Conservation (phyloP, 2,888 invertebrate genomes). For the Rhagonycha lutea region DNA sequence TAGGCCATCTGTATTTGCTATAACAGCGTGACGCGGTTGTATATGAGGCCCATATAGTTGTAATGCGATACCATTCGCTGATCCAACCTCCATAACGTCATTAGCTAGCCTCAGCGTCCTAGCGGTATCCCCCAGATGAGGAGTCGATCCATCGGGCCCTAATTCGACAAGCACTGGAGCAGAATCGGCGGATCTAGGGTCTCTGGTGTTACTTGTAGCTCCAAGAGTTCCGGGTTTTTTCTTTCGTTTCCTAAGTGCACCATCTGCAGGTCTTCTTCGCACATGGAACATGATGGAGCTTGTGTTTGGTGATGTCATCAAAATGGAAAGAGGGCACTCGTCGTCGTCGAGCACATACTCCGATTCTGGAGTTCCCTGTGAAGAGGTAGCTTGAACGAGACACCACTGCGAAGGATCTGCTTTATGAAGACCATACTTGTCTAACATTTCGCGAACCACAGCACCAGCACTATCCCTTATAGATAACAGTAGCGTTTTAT, state of each 20-base stretch:
- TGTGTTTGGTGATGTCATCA: slow-evolving; percentile 87
- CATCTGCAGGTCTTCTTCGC: slow-evolving; percentile 87
- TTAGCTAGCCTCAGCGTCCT: slow-evolving; percentile 65
- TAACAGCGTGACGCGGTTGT: slow-evolving; percentile 92
- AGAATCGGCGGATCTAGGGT: slow-evolving; percentile 61
- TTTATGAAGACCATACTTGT: slow-evolving; percentile 93
- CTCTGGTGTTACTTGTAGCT: slow-evolving; percentile 61
- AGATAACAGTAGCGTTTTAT: slow-evolving; percentile 94
- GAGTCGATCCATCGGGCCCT: slow-evolving; percentile 75
- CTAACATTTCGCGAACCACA: slow-evolving; percentile 94
- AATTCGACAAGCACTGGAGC: slow-evolving; percentile 77
- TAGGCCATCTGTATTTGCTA: slow-evolving; percentile 87
- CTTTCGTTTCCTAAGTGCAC: slow-evolving; percentile 88
- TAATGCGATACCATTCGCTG: slow-evolving; percentile 76
- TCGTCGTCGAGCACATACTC: slow-evolving; percentile 96
- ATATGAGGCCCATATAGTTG: slow-evolving; percentile 89
- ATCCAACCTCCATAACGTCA: slow-evolving; percentile 73
- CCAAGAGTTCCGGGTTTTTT: slow-evolving; percentile 64
- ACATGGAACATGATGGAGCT: slow-evolving; percentile 98
- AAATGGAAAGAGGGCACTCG: slow-evolving; percentile 94
- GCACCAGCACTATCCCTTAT: slow-evolving; percentile 90
- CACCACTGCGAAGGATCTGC: slow-evolving; percentile 92
- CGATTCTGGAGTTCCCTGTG: slow-evolving; percentile 64
- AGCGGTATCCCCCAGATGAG: slow-evolving; percentile 63
- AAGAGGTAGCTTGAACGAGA: slow-evolving; percentile 82